Conservation (phyloP, 2,797 vertebrate genomes). For the Nothura maculosa region DNA sequence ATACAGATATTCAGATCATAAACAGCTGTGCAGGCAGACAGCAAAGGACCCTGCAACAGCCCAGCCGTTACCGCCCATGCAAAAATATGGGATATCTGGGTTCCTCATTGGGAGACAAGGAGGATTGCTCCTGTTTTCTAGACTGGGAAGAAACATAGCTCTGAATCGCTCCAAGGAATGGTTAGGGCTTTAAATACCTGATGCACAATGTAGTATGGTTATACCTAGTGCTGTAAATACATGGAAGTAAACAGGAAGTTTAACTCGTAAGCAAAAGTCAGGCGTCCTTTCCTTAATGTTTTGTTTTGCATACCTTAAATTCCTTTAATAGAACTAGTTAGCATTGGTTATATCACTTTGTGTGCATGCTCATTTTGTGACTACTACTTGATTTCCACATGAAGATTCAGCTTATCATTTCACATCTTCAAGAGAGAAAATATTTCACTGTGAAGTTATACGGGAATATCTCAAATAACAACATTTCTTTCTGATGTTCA, state of each 20-base stretch:
- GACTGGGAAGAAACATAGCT: fast-evolving
- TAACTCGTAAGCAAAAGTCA: not conserved
- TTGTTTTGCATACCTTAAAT: not conserved
- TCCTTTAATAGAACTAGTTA: not conserved
- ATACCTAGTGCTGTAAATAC: not conserved
- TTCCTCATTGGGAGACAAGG: fast-evolving
- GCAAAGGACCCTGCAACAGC: not conserved
- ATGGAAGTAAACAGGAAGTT: not conserved
- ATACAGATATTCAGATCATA: not conserved
- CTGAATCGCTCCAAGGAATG: not conserved
- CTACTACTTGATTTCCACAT: not conserved
- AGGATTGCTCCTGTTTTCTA: not conserved
- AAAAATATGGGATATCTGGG: not conserved
- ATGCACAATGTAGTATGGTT: not conserved
- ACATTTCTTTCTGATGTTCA: not conserved
- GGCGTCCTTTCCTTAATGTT: not conserved
- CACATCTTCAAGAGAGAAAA: not conserved
- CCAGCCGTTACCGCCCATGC: not conserved
- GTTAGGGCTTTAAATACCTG: fast-evolving
- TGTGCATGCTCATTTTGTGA: not conserved
- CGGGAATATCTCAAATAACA: not conserved
- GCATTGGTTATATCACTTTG: not conserved
- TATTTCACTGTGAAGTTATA: not conserved
- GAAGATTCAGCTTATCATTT: not conserved
- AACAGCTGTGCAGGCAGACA: fast-evolving